phyloP scores from a whole-genome alignment of 2,797 vertebrate species.

The Rhyacichthys aspro region DNA sequence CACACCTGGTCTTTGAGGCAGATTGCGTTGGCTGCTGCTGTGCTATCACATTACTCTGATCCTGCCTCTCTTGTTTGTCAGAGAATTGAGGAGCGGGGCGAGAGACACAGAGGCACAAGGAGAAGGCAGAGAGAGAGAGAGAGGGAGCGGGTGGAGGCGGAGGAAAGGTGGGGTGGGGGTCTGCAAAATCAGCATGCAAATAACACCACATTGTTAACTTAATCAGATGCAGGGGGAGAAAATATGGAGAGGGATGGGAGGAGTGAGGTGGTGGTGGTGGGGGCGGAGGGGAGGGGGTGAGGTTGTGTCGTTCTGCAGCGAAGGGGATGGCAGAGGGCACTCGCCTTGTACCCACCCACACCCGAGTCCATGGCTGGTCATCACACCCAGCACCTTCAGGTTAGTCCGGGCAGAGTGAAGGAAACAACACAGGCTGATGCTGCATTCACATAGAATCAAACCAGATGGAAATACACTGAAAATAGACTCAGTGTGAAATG shows the following conservation, averaged over 20 bases:
- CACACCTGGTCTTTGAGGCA: slow-evolving; percentile 99
- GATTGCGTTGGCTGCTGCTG: slow-evolving; percentile 99
- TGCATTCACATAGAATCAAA: background rate
- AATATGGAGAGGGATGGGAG: slow-evolving; percentile 84
- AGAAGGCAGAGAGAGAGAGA: slow-evolving; percentile 16
- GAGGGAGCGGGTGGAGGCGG: slow-evolving; percentile 36
- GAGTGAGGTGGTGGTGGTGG: slow-evolving; percentile 78
- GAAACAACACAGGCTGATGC: slow-evolving; percentile 1
- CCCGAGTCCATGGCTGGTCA: slow-evolving; percentile 40
- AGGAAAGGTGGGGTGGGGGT: slow-evolving; percentile 82
- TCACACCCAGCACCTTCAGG: slow-evolving; percentile 68
- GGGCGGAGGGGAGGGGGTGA: slow-evolving; percentile 83
- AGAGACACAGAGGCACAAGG: slow-evolving; percentile 75
- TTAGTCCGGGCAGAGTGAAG: slow-evolving; percentile 71
- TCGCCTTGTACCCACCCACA: slow-evolving; percentile 83
- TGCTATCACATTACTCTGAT: slow-evolving; percentile 96
- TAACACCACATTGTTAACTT: slow-evolving; percentile 99
- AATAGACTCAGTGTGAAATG: no score
- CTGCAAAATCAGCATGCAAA: slow-evolving; percentile 99
- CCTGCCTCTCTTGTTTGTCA: slow-evolving; percentile 91
- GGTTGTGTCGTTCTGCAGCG: slow-evolving; percentile 59
- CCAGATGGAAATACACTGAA: no score
- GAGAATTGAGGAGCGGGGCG: slow-evolving; percentile 71
- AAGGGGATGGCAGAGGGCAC: slow-evolving; percentile 78
- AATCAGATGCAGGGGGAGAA: slow-evolving; percentile 98